Evolutionary conservation across 2,888 invertebrate species (phyloP).

Genomic region (Octonoba sinensis): DNA sequence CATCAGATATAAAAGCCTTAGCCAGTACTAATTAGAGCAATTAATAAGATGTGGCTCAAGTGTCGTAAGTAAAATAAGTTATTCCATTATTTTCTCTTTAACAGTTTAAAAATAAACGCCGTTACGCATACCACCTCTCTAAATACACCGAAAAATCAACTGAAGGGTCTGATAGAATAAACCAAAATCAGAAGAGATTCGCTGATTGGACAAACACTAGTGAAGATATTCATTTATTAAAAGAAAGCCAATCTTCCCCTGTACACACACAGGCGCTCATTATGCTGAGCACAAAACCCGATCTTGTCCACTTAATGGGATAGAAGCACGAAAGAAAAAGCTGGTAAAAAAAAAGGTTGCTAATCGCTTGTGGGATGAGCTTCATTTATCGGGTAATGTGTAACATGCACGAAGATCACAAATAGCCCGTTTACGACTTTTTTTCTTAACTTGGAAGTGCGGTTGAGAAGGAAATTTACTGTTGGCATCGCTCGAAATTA

Average conservation of each 20-base stretch:
- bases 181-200: conserved; percentile 1
- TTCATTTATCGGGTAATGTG: conserved; percentile 38
- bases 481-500: too few species aligned
- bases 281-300: conserved; percentile 27
- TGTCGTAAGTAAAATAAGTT: too few species aligned
- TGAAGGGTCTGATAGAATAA: too few species aligned
- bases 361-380: conserved; percentile 32
- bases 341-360: conserved; percentile 22
- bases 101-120: too few species aligned
- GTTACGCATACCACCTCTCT: too few species aligned
- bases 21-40: too few species aligned
- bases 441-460: background rate
- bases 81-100: too few species aligned
- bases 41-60: too few species aligned
- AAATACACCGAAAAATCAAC: too few species aligned
- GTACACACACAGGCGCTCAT: background rate
- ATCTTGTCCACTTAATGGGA: conserved; percentile 42
- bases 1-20: too few species aligned
- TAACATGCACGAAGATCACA: conserved; percentile 29
- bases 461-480: too few species aligned
- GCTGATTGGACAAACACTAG: conserved; percentile 12
- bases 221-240: conserved; percentile 44
- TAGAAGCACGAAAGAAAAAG: conserved; percentile 9
- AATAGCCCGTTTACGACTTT: conserved; percentile 19
- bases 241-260: conserved; percentile 44